Evolutionary conservation across 2,797 vertebrate genomes (phyloP).

Genomic region (Melanotaenia maccullochi): DNA sequence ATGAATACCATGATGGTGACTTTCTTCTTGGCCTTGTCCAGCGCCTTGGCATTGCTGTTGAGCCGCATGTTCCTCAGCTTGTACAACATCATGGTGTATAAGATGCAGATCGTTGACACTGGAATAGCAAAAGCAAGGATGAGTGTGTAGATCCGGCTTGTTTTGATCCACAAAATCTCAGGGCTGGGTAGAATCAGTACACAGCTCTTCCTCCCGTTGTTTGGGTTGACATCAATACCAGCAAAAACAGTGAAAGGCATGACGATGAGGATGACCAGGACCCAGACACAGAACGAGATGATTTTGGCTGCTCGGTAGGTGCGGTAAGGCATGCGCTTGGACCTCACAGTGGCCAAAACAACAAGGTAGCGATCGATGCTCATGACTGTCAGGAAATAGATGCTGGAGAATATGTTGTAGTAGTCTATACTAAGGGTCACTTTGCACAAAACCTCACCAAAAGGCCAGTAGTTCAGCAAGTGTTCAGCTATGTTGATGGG

Average conservation of each 20-base stretch:
- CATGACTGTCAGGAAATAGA: slow-evolving; percentile 90
- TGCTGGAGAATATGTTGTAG: slow-evolving; percentile 92
- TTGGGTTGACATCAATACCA: slow-evolving; percentile 73
- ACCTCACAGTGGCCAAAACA: slow-evolving; percentile 85
- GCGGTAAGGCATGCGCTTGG: slow-evolving; percentile 84
- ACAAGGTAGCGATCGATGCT: slow-evolving; percentile 89
- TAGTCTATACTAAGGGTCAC: slow-evolving; percentile 88
- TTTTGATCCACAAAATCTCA: slow-evolving; percentile 87
- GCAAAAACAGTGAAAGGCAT: slow-evolving; percentile 88
- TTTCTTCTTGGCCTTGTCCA: slow-evolving; percentile 90
- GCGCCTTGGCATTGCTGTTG: slow-evolving; percentile 86
- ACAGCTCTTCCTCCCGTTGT: slow-evolving; percentile 84
- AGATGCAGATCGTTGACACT: slow-evolving; percentile 86
- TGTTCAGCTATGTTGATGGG: slow-evolving; percentile 89
- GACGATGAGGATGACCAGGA: slow-evolving; percentile 85
- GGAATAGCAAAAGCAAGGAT: slow-evolving; percentile 89
- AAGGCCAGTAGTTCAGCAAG: slow-evolving; percentile 88
- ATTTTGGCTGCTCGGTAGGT: slow-evolving; percentile 85
- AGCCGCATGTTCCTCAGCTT: slow-evolving; percentile 86
- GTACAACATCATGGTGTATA: slow-evolving; percentile 88
- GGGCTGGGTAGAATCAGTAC: slow-evolving; percentile 88
- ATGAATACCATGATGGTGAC: slow-evolving; percentile 91
- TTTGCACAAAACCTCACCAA: slow-evolving; percentile 88
- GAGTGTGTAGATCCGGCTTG: slow-evolving; percentile 87
- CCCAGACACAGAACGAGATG: slow-evolving; percentile 87